Base-by-base conservation (phyloP, 2,888 invertebrate genomes). In the Autographa pulchrina region DNA sequence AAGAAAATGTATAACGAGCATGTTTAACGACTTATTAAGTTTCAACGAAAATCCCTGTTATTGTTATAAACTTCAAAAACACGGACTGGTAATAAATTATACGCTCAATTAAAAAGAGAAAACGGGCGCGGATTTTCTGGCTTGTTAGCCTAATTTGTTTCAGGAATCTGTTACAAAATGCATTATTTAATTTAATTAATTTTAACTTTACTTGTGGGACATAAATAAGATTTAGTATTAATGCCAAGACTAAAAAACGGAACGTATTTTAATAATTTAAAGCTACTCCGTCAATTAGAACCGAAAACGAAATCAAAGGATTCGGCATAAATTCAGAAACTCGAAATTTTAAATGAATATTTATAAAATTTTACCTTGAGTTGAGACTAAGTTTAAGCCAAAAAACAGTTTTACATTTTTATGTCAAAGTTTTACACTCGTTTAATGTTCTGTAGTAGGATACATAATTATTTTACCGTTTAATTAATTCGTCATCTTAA, bases 61-160 rank as follows among this genome's bases (percentile, higher is more conserved):
- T 74, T 79, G 62, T 76, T 67, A 70, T 66, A 80, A 81, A 81
- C 69, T 83, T 82, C 75, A 74, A 68, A 72, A 85, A 77, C 76
- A 78, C 70, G 75, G 74, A 72, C 82, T 75, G 81, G 70, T 84
- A 78, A 84, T 88, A 84, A 89, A 89, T 89, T 85, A 84, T 81
- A 83, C 77, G 80, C 83, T 86, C 89, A 87, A 89, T 90, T 91
- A 88, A 87, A 89, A 87, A 84, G 84, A 86, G 86, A 87, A 85
- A 86, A 83, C 71, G 77, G 74, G 75, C 71, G 64, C 72, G 76
- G 74, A 81, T 87, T 88, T 87, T 85, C 86, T 85, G 85, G 80
- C 82, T 87, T 86, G 83, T 87, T 88, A 86, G 68, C 78, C 75
- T 84, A 89, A 90, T 89, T 88, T 88, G 77, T 83, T 82, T 72